These are phyloP conservation scores for Illadopsis cleaveri DNA, from an alignment of 2,113 vertebrate genomes.

Conservation along the genomic window DNA sequence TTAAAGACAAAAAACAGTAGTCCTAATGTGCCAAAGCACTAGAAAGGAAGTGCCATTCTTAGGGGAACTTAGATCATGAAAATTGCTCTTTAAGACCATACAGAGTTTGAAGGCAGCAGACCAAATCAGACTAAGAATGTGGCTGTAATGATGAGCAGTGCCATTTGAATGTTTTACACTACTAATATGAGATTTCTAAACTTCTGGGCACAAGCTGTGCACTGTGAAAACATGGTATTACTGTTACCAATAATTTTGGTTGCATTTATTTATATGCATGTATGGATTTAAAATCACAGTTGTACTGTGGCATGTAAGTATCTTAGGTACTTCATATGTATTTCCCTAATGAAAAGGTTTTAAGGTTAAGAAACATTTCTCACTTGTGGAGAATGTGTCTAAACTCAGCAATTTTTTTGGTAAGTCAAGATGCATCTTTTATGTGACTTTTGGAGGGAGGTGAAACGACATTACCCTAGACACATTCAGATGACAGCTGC, in stretches of 20 bases:
- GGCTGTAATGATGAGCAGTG: background rate
- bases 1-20: background rate
- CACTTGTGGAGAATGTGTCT: background rate
- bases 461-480: background rate
- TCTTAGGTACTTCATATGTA: background rate
- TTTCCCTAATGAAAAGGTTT: background rate
- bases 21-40: background rate
- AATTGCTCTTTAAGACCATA: background rate
- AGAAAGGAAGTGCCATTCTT: background rate
- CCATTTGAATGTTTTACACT: background rate
- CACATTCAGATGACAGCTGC: background rate
- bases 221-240: background rate
- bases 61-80: background rate
- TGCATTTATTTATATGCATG: background rate
- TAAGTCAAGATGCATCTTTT: background rate
- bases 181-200: background rate
- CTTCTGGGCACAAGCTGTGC: background rate
- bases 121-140: background rate
- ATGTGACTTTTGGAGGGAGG: background rate
- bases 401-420: background rate
- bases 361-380: background rate
- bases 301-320: background rate
- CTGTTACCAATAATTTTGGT: background rate
- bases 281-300: background rate
- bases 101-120: background rate